Conservation (phyloP, 2,888 invertebrate genomes). For the Caenorhabditis japonica region DNA sequence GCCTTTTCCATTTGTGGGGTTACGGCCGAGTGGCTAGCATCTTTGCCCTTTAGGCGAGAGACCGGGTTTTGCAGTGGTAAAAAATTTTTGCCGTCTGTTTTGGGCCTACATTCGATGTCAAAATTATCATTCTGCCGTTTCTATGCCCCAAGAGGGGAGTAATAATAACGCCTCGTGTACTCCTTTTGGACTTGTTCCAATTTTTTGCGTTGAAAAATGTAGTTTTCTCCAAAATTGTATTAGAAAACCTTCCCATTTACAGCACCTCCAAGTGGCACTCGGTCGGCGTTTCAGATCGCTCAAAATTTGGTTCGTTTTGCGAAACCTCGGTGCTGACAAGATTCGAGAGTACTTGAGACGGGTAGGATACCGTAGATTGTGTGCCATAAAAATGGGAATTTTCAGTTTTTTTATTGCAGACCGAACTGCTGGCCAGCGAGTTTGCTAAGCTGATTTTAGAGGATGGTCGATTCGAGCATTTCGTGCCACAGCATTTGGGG, state of each 20-base stretch:
- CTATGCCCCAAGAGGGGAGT: no score
- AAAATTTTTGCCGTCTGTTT: no score
- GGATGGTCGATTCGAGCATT: conserved; percentile 87
- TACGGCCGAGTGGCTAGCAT: no score
- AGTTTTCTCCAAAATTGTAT: no score
- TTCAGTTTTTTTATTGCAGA: conserved; percentile 75
- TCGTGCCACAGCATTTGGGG: conserved; percentile 89
- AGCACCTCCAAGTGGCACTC: conserved; percentile 82
- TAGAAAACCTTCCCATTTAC: conserved; percentile 19
- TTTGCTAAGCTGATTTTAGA: conserved; percentile 84
- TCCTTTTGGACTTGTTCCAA: background rate
- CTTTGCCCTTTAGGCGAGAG: no score
- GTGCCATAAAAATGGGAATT: background rate
- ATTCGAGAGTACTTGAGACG: conserved; percentile 91
- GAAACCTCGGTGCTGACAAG: conserved; percentile 92
- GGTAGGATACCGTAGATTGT: conserved; percentile 66
- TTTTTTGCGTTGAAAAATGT: no score
- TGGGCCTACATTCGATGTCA: no score
- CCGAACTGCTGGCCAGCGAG: conserved; percentile 83
- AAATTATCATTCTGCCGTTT: no score
- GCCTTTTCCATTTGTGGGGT: no score
- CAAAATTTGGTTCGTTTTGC: conserved; percentile 96
- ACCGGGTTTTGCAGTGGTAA: no score
- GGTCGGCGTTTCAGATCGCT: conserved; percentile 94
- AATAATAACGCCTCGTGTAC: no score